A percentile compares a stretch with the other conserved stretches of the same genome.
These are phyloP conservation scores for Parus major DNA, from an alignment of 2,113 vertebrate species.

Conservation along the genomic window DNA sequence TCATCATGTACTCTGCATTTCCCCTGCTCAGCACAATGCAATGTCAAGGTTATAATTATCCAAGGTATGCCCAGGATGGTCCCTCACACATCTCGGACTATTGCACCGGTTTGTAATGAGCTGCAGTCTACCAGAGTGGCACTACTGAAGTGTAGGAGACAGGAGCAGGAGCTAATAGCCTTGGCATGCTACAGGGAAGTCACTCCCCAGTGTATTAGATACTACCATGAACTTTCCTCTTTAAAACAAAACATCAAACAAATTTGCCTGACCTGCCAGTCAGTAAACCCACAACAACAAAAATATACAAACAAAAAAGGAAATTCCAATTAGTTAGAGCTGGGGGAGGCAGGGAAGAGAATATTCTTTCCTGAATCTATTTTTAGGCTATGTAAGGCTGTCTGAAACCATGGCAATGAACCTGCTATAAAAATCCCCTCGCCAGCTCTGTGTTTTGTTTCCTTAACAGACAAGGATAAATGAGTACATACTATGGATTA, in stretches of 20 bases:
- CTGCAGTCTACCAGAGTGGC: not conserved
- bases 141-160: not conserved
- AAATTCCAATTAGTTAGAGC: constrained; percentile 43
- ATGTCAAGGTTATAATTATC: not conserved
- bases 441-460: not conserved
- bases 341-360: constrained; percentile 17
- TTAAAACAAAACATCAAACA: constrained; percentile 14
- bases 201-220: not conserved
- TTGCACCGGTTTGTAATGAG: rapidly evolving
- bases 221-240: not conserved
- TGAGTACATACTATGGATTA: not conserved
- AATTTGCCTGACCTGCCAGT: not conserved
- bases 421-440: constrained; percentile 31
- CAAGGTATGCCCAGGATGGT: not conserved
- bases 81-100: not conserved
- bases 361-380: constrained; percentile 62
- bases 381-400: constrained; percentile 38
- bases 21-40: not conserved
- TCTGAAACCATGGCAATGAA: constrained; percentile 67
- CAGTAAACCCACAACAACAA: not conserved
- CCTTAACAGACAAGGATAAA: constrained; percentile 24
- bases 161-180: not conserved
- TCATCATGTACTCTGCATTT: rapidly evolving
- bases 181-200: not conserved
- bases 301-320: not conserved